phyloP scores from a whole-genome alignment of 2,797 vertebrate genomes.

The Agapornis canus region DNA sequence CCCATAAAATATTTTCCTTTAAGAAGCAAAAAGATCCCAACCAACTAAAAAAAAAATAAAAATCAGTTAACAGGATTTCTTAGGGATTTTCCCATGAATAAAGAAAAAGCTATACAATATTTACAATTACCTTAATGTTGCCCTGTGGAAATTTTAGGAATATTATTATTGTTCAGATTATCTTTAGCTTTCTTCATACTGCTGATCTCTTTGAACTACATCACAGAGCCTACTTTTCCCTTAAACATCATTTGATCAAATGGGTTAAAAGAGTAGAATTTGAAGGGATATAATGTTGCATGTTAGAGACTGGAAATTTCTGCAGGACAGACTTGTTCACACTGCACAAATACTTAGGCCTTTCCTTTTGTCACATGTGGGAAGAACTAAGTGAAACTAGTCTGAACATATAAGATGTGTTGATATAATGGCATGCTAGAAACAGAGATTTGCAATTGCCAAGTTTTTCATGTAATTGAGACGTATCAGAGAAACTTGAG shows the following conservation, averaged over 20 bases:
- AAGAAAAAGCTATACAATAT: background rate
- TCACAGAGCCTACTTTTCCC: background rate
- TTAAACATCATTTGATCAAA: background rate
- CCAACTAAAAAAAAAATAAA: accelerated
- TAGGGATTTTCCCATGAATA: background rate
- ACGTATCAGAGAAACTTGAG: background rate
- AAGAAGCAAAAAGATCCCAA: background rate
- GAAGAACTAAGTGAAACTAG: background rate
- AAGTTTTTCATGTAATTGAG: background rate
- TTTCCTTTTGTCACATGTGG: background rate
- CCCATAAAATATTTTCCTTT: background rate
- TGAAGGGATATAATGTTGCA: background rate
- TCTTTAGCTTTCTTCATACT: background rate
- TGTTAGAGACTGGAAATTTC: background rate
- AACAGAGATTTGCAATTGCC: conserved; percentile 12
- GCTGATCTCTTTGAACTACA: background rate
- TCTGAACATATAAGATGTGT: background rate
- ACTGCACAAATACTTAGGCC: background rate
- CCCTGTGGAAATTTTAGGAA: background rate
- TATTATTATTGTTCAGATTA: background rate
- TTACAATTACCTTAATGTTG: background rate
- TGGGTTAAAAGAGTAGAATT: background rate
- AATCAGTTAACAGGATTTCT: background rate
- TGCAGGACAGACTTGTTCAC: background rate
- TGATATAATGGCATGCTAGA: background rate